These are phyloP conservation scores for Dryocosmus kuriphilus DNA, from an alignment of 2,888 invertebrate genomes.

Conservation along the genomic window DNA sequence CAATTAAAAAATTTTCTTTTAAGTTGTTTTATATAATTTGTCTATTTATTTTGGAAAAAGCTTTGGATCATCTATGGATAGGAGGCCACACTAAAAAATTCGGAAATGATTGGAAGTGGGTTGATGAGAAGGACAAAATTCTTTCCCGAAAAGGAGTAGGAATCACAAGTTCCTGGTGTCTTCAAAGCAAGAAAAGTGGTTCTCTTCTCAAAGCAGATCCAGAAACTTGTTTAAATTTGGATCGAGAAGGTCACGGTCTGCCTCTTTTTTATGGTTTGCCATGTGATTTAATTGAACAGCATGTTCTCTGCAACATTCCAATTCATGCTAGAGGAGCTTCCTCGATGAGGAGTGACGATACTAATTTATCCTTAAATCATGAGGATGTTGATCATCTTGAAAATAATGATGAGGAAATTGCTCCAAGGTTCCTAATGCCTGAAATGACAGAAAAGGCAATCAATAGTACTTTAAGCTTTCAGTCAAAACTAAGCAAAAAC, in stretches of 20 bases:
- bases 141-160: slow-evolving; percentile 47
- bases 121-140: slow-evolving; percentile 50
- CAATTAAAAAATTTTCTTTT: background rate
- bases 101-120: slow-evolving; percentile 54
- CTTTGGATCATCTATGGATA: slow-evolving; percentile 57
- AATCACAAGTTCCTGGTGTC: slow-evolving; percentile 53
- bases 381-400: background rate
- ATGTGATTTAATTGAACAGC: slow-evolving; percentile 50
- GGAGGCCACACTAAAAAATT: slow-evolving; percentile 54
- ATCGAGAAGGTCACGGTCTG: slow-evolving; percentile 55
- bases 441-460: background rate
- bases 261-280: slow-evolving; percentile 58
- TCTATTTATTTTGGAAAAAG: slow-evolving; percentile 37
- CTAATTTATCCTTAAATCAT: background rate
- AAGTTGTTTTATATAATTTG: background rate
- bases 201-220: slow-evolving; percentile 50
- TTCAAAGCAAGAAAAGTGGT: slow-evolving; percentile 48
- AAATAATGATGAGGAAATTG: background rate
- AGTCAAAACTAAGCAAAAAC: background rate
- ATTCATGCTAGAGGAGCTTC: background rate
- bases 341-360: background rate
- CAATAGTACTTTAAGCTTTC: background rate
- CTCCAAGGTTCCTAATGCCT: background rate
- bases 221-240: slow-evolving; percentile 57
- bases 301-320: slow-evolving; percentile 50